A percentile compares a stretch with the other conserved stretches of the same genome.
These are phyloP conservation scores for Microcaecilia unicolor DNA, from an alignment of 2,797 vertebrate species.

Conservation along the genomic window DNA sequence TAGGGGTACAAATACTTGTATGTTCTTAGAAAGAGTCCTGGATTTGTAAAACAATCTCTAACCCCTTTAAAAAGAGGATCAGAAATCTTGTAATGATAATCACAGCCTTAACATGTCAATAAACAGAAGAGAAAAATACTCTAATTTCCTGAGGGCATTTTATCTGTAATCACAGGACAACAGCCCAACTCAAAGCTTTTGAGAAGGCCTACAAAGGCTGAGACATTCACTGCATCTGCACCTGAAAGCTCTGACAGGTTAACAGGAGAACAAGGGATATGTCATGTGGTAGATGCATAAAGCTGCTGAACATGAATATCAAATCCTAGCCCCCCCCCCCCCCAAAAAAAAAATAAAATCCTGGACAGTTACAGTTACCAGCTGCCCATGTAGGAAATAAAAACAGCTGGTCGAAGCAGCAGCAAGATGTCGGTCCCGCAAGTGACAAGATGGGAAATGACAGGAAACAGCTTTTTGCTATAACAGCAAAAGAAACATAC, in stretches of 20 bases:
- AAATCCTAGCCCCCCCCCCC: too few species aligned
- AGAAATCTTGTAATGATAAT: too few species aligned
- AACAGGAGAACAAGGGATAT: slow-evolving; percentile 33
- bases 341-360: slow-evolving; percentile 18
- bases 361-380: slow-evolving; percentile 54
- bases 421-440: slow-evolving; percentile 82
- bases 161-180: too few species aligned
- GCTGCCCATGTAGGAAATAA: slow-evolving; percentile 76
- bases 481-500: slow-evolving; percentile 66
- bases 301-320: slow-evolving; percentile 37
- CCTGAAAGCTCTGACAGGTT: slow-evolving; percentile 21
- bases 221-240: slow-evolving; percentile 7
- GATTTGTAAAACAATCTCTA: too few species aligned
- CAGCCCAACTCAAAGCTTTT: slow-evolving; percentile 21
- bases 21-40: too few species aligned
- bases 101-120: too few species aligned
- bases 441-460: slow-evolving; percentile 96
- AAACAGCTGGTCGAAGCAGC: slow-evolving; percentile 81
- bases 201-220: slow-evolving; percentile 26
- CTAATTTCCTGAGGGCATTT: too few species aligned
- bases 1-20: too few species aligned
- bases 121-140: too few species aligned
- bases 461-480: slow-evolving; percentile 90
- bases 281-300: too few species aligned
- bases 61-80: too few species aligned